Conservation (phyloP, 2,113 vertebrate genomes). For the Telmatochromis sp. region DNA sequence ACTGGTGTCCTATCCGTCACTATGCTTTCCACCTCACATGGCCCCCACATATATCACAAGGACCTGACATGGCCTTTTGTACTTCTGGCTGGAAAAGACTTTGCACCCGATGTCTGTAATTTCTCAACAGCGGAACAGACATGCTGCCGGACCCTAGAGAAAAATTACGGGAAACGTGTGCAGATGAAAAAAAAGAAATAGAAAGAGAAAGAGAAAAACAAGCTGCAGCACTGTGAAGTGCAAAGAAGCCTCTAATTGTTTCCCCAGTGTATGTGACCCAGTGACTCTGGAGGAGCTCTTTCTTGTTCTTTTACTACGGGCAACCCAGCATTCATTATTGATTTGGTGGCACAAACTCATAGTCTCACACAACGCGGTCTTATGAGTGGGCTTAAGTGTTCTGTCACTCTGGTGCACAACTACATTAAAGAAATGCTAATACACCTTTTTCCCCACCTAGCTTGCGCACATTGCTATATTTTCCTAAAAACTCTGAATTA, state of each 20-base stretch:
- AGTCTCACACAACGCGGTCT: conserved; percentile 15
- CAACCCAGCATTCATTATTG: conserved; percentile 63
- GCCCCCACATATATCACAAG: conserved; percentile 40
- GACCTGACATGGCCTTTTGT: conserved; percentile 58
- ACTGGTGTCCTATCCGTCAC: conserved; percentile 61
- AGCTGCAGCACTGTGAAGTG: conserved; percentile 11
- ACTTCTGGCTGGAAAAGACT: conserved; percentile 44
- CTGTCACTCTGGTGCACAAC: conserved; percentile 4
- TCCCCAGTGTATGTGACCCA: conserved; percentile 62
- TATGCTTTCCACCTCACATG: conserved; percentile 45
- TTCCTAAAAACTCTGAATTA: conserved; percentile 43
- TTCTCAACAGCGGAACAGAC: conserved; percentile 51
- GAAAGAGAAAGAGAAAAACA: neutral
- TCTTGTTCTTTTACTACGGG: conserved; percentile 46
- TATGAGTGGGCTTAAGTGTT: conserved; percentile 12
- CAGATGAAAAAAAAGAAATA: neutral
- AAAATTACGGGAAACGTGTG: conserved; percentile 39
- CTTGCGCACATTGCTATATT: neutral
- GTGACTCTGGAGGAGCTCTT: conserved; percentile 52
- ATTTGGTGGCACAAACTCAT: conserved; percentile 41
- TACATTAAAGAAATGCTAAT: neutral
- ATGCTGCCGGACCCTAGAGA: conserved; percentile 48
- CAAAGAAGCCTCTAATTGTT: conserved; percentile 62
- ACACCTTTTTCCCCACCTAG: neutral
- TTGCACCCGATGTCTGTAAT: conserved; percentile 45